Evolutionary conservation across 2,888 invertebrate genomes (phyloP).

Genomic region (Noctua pronuba): DNA sequence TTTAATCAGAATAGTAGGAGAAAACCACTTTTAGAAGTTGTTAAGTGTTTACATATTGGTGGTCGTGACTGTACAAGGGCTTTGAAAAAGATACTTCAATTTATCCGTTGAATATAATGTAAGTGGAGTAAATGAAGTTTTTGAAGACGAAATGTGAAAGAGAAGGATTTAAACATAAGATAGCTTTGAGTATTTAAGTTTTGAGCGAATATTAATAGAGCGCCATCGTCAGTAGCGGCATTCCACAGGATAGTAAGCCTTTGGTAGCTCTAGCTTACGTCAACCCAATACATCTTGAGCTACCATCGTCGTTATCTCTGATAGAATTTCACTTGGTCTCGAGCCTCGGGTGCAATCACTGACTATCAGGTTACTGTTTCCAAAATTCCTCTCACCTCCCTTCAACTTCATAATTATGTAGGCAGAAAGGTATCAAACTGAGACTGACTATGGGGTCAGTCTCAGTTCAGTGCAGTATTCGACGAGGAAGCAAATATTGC

Average conservation of each 20-base stretch:
- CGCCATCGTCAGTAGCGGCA: neutral
- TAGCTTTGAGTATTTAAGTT: neutral
- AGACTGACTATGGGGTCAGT: no score
- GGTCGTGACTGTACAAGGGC: no score
- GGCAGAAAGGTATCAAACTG: neutral
- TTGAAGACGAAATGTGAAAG: neutral
- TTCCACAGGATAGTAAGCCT: neutral
- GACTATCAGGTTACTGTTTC: neutral
- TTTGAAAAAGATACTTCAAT: no score
- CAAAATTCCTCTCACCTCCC: neutral
- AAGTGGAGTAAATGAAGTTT: neutral
- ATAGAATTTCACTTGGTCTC: neutral
- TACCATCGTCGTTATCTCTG: neutral
- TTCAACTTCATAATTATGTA: neutral
- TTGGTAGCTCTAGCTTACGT: neutral
- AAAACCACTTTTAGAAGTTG: no score
- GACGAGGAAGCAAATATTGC: neutral
- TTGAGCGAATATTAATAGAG: neutral
- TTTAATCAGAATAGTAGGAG: no score
- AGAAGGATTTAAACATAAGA: neutral
- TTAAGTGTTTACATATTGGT: no score
- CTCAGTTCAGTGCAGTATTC: neutral
- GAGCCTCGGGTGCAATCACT: no score
- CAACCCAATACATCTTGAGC: neutral
- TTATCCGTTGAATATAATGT: neutral